phyloP scores from a whole-genome alignment of 2,797 vertebrate genomes.

The Arrhamphus sclerolepis region DNA sequence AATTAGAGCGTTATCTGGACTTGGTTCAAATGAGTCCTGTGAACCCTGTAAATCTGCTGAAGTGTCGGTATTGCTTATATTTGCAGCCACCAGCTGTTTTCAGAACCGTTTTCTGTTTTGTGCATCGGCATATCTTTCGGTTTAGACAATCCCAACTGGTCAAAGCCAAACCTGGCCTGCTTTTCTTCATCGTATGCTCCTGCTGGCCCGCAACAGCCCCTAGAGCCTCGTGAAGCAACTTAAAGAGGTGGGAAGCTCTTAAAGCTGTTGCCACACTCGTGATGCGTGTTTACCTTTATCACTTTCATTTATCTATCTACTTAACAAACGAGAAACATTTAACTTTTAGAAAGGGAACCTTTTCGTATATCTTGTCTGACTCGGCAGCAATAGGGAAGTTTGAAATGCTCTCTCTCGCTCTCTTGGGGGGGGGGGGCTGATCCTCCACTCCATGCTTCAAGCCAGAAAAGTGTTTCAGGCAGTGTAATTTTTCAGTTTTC shows the following conservation, averaged over 20 bases:
- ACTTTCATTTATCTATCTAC: not conserved
- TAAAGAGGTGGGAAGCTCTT: conserved; percentile 40
- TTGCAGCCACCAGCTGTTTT: no score
- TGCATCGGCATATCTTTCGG: no score
- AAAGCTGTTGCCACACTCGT: conserved; percentile 16
- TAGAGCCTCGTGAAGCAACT: conserved; percentile 22
- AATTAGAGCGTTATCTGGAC: not conserved
- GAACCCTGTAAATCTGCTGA: conserved; percentile 1
- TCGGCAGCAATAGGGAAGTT: conserved; percentile 37
- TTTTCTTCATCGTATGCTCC: not conserved
- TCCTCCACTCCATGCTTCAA: conserved; percentile 44
- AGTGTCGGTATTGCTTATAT: no score
- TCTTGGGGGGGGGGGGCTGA: conserved; percentile 56
- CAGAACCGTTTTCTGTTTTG: no score
- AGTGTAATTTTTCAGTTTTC: conserved; percentile 67
- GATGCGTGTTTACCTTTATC: conserved; percentile 26
- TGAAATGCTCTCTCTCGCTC: conserved; percentile 51
- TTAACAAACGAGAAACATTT: conserved; percentile 5
- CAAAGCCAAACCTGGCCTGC: no score
- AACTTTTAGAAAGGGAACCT: conserved; percentile 18
- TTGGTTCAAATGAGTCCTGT: not conserved
- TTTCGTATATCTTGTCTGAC: conserved; percentile 43
- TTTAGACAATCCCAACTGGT: no score
- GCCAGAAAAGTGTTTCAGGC: conserved; percentile 66
- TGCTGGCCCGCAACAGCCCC: conserved; percentile 3